These are phyloP conservation scores for Blastomussa wellsi DNA, from an alignment of 92 coral and sea anemone species.

Conservation along the genomic window DNA sequence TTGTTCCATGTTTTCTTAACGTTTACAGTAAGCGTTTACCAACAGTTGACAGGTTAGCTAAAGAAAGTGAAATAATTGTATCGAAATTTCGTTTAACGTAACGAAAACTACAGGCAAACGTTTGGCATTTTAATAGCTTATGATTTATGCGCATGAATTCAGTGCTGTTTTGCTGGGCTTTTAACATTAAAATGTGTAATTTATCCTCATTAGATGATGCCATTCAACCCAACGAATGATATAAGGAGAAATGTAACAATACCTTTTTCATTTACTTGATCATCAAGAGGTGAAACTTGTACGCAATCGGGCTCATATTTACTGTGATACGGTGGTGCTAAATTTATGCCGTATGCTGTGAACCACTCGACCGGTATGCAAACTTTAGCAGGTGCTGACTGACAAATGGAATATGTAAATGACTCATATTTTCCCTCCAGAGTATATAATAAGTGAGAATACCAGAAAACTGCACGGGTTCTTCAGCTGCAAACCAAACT, in stretches of 20 bases:
- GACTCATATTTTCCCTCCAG: background rate
- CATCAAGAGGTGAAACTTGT: background rate
- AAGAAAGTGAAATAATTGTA: background rate
- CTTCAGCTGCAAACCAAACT: background rate
- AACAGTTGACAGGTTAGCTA: background rate
- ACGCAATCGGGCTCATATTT: background rate
- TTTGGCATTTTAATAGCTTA: background rate
- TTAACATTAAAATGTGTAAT: background rate
- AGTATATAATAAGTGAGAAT: background rate
- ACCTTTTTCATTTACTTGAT: background rate
- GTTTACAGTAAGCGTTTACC: background rate
- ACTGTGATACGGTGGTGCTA: background rate
- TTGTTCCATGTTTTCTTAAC: background rate
- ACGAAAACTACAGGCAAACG: background rate
- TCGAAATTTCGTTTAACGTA: background rate
- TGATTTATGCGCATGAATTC: background rate
- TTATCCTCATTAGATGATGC: background rate
- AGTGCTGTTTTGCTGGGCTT: background rate
- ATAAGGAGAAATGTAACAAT: background rate
- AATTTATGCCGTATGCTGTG: slow-evolving; percentile 20
- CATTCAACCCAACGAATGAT: background rate
- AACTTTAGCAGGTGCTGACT: slow-evolving; percentile 43
- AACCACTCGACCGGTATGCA: background rate
- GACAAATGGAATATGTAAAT: slow-evolving; percentile 32
- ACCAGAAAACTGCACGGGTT: background rate